Conservation (phyloP, 2,113 vertebrate species). For the Marmota monax region DNA sequence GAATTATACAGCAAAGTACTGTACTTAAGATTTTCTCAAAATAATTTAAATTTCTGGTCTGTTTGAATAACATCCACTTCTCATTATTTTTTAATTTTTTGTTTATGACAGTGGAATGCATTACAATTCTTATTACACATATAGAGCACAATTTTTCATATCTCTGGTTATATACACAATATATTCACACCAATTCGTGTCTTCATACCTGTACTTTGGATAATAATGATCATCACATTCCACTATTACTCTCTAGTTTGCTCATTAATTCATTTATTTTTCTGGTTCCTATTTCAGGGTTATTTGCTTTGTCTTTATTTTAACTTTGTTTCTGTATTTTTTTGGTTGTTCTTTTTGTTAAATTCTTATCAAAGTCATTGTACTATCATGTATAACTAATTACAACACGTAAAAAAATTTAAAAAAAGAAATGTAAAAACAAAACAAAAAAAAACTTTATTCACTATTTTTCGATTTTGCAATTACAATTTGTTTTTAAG, state of each 20-base stretch:
- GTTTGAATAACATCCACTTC: neutral
- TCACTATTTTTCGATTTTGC: neutral
- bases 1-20: neutral
- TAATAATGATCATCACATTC: no score
- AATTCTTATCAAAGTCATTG: neutral
- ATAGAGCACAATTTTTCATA: no score
- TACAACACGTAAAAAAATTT: no score
- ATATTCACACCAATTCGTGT: no score
- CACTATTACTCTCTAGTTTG: neutral
- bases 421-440: no score
- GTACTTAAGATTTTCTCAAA: neutral
- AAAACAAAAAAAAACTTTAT: neutral
- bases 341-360: neutral
- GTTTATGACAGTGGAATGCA: no score
- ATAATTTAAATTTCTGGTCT: neutral
- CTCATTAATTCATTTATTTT: neutral
- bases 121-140: no score
- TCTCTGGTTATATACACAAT: no score
- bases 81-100: slow-evolving; percentile 22
- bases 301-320: neutral
- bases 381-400: no score
- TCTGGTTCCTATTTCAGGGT: neutral
- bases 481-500: neutral
- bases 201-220: no score
- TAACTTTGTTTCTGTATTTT: neutral